phyloP scores from a whole-genome alignment of 2,888 invertebrate genomes.

The Ophraella communa region DNA sequence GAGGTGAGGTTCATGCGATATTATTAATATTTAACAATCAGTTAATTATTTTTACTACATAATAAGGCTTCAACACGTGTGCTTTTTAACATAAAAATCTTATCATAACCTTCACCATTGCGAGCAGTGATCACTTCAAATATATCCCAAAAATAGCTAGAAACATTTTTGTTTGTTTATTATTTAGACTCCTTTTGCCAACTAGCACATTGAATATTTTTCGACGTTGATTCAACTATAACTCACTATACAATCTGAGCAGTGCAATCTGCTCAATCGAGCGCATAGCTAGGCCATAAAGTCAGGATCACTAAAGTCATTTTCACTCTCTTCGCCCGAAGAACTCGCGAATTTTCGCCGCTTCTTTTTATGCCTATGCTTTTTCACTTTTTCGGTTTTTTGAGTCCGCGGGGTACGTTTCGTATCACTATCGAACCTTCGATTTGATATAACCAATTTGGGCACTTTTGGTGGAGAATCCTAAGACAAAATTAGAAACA shows the following conservation, averaged over 20 bases:
- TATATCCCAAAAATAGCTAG: slow-evolving; percentile 10
- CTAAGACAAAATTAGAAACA: slow-evolving; percentile 43
- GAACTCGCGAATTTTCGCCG: slow-evolving; percentile 64
- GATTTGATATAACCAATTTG: slow-evolving; percentile 62
- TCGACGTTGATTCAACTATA: slow-evolving; percentile 45
- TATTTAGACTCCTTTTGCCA: slow-evolving; percentile 11
- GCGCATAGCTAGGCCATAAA: slow-evolving; percentile 57
- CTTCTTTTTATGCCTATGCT: slow-evolving; percentile 64
- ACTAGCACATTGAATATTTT: slow-evolving; percentile 35
- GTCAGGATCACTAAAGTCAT: slow-evolving; percentile 69
- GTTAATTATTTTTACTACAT: neutral
- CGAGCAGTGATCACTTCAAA: neutral
- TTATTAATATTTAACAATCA: neutral
- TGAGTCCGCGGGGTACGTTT: slow-evolving; percentile 57
- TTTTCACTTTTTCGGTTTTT: slow-evolving; percentile 60
- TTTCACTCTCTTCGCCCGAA: slow-evolving; percentile 68
- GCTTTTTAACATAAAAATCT: neutral
- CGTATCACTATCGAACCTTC: slow-evolving; percentile 57
- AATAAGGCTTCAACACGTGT: neutral
- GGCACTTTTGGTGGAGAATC: slow-evolving; percentile 60
- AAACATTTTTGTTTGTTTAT: neutral
- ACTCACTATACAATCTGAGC: slow-evolving; percentile 54
- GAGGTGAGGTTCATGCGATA: neutral
- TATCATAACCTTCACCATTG: neutral
- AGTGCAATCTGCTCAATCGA: slow-evolving; percentile 37